A percentile compares a stretch with the other conserved stretches of the same genome.
phyloP scores from a whole-genome alignment of 2,797 vertebrate genomes.

The Onychomys torridus region DNA sequence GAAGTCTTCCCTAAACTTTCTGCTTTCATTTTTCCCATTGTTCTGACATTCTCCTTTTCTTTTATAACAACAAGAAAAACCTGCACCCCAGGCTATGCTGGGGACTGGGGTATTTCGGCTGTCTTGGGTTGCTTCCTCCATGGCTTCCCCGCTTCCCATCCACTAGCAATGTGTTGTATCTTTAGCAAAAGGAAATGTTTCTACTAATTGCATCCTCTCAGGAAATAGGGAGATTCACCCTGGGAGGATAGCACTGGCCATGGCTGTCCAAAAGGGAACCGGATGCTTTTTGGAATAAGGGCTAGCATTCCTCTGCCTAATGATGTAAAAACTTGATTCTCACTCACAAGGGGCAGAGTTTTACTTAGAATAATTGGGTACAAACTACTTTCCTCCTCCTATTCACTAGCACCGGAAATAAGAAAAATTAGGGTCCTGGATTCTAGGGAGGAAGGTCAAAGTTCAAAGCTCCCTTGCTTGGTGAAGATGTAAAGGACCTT shows the following conservation, averaged over 20 bases:
- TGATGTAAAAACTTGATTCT: not conserved
- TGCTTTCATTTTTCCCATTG: not conserved
- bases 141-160: not conserved
- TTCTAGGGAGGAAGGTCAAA: not conserved
- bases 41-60: not conserved
- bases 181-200: not conserved
- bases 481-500: not conserved
- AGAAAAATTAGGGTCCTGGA: not conserved
- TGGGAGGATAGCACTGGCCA: not conserved
- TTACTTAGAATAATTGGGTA: not conserved
- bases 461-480: not conserved
- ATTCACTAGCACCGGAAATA: not conserved
- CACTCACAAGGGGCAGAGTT: not conserved
- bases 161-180: rapidly evolving
- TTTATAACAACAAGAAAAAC: not conserved
- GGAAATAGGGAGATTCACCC: not conserved
- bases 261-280: not conserved
- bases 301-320: not conserved
- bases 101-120: not conserved
- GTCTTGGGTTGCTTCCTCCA: not conserved
- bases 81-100: not conserved
- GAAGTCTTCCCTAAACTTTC: not conserved
- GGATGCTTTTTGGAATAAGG: not conserved
- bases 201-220: not conserved
- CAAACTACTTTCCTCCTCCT: not conserved